A percentile compares a stretch with the other conserved stretches of the same genome.
Evolutionary conservation across 2,797 vertebrate genomes (phyloP).

Genomic region (Petrocephalus schoutedeni): DNA sequence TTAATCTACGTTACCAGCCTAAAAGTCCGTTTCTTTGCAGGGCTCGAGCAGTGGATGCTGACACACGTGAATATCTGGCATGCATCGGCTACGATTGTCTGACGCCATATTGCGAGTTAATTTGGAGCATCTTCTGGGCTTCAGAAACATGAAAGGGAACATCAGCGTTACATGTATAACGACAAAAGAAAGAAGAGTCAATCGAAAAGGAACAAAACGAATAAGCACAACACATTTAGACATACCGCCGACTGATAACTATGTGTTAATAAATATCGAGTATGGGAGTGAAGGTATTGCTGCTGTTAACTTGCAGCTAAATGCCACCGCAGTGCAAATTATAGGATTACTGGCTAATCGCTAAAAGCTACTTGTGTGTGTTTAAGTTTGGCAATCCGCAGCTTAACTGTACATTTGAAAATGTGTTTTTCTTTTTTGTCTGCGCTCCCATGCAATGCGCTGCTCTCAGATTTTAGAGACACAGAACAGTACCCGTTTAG

Average conservation of each 20-base stretch:
- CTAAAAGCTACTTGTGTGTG: not conserved
- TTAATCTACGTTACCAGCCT: conserved; percentile 16
- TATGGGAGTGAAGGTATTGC: not conserved
- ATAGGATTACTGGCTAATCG: not conserved
- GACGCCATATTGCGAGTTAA: conserved; percentile 1
- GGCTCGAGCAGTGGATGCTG: not conserved
- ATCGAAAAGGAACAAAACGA: not conserved
- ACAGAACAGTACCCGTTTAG: not conserved
- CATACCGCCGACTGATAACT: not conserved
- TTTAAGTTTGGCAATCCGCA: not conserved
- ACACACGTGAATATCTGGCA: not conserved
- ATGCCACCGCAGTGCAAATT: not conserved
- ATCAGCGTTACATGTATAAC: conserved; percentile 14
- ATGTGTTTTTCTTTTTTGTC: not conserved
- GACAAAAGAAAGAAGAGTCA: conserved; percentile 2
- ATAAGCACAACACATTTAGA: conserved; percentile 22
- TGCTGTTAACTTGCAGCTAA: not conserved
- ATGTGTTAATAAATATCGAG: not conserved
- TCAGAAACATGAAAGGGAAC: conserved; percentile 15
- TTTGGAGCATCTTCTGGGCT: conserved; percentile 6
- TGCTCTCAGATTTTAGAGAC: not conserved
- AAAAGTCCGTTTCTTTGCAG: conserved; percentile 1
- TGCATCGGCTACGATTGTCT: conserved; percentile 6
- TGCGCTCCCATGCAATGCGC: not conserved
- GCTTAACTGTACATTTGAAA: not conserved